Base-by-base conservation (phyloP, 2,113 vertebrate genomes). In the Sander vitreus region DNA sequence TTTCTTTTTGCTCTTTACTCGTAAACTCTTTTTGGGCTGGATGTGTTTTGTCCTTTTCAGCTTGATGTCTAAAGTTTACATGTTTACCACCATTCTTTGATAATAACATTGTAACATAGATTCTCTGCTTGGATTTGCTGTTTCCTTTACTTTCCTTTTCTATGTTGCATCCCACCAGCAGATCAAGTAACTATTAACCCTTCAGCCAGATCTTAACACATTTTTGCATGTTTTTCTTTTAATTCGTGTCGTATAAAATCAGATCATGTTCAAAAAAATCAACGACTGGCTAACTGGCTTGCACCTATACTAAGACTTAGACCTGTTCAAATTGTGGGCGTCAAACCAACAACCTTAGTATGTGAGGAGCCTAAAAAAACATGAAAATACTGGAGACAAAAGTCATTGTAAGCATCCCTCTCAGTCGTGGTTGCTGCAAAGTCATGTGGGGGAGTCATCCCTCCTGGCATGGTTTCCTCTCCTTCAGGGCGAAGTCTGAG, bases 41-140 rank as follows among this genome's bases (percentile, higher is more conserved):
- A 97, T 98, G 97, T 99, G 97, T 98, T 98, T 98, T 98, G 97
- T 98, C 97, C 96, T 97, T 94, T 97, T 98, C 97, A 96, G 92
- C 97, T 97, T 98, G 96, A 97, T 97, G 96, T 97, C 96, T 94
- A 89, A 91, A 94, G 89, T 94, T 92, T 95, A 65, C 91, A 93
- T 95, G 94, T 95, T 84, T 93, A 84, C 90, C 85, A 85, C 93
- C 92, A 95, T 95, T 93, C 87, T 86, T 91, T 92, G 82, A 87
- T 92, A 91, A 94, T 92, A 95, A 92, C 88, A 90, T 87, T 83
- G 86, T 93, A 91, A 91, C 78, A 78, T 92, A 93, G 91, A 91
- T 95, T 91, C 95, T 97, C 84, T 97, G 97, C 97, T 97, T 98
- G 96, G 97, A 96, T 92, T 95, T 94, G 87, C 77, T 91, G 76